Percentiles rank a stretch among this genome's conserved stretches.
Evolutionary conservation across 2,888 invertebrate genomes (phyloP).

Genomic region (Sabatieria punctata): DNA sequence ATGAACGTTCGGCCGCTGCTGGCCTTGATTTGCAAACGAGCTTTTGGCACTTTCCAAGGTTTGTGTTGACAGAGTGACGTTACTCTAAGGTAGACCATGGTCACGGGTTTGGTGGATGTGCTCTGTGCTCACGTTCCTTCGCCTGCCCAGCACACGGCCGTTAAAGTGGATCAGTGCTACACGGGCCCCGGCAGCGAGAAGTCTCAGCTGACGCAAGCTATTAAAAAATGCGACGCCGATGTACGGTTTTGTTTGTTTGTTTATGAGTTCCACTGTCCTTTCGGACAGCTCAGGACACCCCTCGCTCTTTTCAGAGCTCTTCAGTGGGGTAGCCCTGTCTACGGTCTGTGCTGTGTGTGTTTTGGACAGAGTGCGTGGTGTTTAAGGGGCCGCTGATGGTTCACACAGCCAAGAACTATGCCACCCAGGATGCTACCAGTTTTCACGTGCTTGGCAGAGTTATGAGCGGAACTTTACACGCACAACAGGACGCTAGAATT

Average conservation of each 20-base stretch:
- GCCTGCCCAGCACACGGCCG: slow-evolving; percentile 65
- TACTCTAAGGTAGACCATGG: no score
- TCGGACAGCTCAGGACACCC: no score
- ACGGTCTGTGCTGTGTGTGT: no score
- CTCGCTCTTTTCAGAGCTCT: no score
- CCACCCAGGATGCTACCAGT: slow-evolving; percentile 93
- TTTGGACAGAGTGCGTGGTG: no score
- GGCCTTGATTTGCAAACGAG: slow-evolving; percentile 72
- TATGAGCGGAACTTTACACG: slow-evolving; percentile 83
- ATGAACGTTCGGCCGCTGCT: slow-evolving; percentile 84
- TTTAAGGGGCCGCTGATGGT: slow-evolving; percentile 53
- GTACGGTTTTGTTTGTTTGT: slow-evolving; percentile 40
- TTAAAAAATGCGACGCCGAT: slow-evolving; percentile 75
- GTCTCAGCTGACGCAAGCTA: slow-evolving; percentile 56
- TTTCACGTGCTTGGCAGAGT: slow-evolving; percentile 89
- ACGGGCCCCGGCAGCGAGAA: slow-evolving; percentile 61
- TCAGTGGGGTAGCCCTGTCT: no score
- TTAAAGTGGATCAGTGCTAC: slow-evolving; percentile 78
- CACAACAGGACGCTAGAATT: slow-evolving; percentile 83
- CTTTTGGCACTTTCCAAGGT: slow-evolving; percentile 79
- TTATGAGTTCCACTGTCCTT: no score
- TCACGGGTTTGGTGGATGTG: slow-evolving; percentile 81
- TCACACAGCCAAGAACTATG: slow-evolving; percentile 97
- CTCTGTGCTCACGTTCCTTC: slow-evolving; percentile 80
- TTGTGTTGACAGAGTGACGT: no score